Evolutionary conservation across 2,113 vertebrate genomes (phyloP).

Genomic region (Gambusia holbrooki): DNA sequence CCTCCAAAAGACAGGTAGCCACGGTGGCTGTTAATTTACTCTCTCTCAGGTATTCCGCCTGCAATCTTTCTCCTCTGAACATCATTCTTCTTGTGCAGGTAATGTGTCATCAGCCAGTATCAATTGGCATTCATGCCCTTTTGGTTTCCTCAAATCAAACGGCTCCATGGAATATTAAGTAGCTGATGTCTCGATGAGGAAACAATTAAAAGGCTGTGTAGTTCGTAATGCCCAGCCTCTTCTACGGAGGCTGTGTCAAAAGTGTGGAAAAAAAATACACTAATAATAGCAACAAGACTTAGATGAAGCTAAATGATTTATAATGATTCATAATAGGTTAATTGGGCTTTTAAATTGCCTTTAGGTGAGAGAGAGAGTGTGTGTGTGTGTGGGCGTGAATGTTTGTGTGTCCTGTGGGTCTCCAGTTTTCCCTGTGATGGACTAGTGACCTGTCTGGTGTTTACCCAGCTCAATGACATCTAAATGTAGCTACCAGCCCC

Average conservation of each 20-base stretch:
- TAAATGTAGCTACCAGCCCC: background rate
- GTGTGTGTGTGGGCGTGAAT: background rate
- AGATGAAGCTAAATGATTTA: background rate
- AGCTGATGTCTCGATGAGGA: background rate
- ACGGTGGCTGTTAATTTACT: conserved; percentile 23
- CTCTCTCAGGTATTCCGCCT: background rate
- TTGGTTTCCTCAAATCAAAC: conserved; percentile 5
- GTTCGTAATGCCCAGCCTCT: background rate
- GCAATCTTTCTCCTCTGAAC: conserved; percentile 20
- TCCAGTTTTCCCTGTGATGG: background rate
- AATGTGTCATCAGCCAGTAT: conserved; percentile 1
- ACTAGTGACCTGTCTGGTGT: too few species aligned
- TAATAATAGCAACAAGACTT: background rate
- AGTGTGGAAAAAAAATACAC: background rate
- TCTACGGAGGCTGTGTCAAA: too few species aligned
- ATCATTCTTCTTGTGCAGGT: background rate
- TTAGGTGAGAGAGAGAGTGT: background rate
- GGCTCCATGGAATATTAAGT: conserved; percentile 7
- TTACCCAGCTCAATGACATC: too few species aligned
- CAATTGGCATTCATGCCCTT: background rate
- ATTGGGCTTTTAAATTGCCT: background rate
- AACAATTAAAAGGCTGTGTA: background rate
- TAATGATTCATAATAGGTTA: background rate
- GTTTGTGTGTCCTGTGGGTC: background rate
- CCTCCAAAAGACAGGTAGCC: background rate